These are phyloP conservation scores for Nothoprocta perdicaria DNA, from an alignment of 2,113 vertebrate genomes.

Conservation along the genomic window DNA sequence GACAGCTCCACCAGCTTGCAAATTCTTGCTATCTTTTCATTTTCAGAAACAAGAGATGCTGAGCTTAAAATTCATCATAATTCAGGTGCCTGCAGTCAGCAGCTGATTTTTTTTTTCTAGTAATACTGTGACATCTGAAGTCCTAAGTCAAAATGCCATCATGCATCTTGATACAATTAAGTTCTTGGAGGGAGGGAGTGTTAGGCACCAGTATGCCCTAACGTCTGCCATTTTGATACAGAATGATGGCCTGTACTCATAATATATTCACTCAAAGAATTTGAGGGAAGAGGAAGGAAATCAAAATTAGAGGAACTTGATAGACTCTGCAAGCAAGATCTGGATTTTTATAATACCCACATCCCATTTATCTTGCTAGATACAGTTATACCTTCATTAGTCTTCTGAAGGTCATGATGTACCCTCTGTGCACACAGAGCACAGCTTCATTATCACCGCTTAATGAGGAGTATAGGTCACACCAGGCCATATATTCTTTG, in stretches of 20 bases:
- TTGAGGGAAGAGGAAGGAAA: not conserved
- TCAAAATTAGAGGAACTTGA: not conserved
- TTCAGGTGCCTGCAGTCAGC: conserved; percentile 23
- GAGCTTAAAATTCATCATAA: conserved; percentile 35
- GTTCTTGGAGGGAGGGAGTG: not conserved
- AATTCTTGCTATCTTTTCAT: conserved; percentile 34
- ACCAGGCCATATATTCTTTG: not conserved
- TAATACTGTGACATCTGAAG: not conserved
- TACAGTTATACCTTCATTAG: not conserved
- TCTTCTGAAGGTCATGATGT: not conserved
- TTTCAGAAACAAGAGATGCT: conserved; percentile 35
- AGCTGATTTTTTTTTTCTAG: not conserved
- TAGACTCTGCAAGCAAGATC: not conserved
- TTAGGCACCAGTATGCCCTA: not conserved
- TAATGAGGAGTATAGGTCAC: not conserved
- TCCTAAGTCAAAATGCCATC: not conserved
- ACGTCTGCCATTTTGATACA: not conserved
- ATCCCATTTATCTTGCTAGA: not conserved
- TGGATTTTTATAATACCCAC: not conserved
- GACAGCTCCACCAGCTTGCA: conserved; percentile 22
- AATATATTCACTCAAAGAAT: not conserved
- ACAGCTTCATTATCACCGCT: not conserved
- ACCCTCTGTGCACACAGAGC: accelerated
- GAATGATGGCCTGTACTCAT: not conserved
- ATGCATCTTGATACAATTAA: not conserved